phyloP scores from a whole-genome alignment of 1,140 invertebrate species.

The Drosophila pandora region DNA sequence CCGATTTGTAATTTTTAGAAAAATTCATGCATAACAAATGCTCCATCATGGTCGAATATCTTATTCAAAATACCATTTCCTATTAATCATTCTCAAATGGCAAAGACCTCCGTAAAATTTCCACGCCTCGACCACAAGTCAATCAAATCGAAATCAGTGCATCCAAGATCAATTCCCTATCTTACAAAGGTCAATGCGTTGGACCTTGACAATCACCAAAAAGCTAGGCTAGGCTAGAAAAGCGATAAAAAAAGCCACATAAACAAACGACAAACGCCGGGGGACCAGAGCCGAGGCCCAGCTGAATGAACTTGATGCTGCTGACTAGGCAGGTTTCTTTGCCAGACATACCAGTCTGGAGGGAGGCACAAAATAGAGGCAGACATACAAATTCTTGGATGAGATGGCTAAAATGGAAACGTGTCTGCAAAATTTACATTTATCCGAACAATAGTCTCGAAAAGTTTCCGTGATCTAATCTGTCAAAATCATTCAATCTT shows the following conservation, averaged over 20 bases:
- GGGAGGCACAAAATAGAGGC: slow-evolving; percentile 12
- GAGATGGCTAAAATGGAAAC: slow-evolving; percentile 29
- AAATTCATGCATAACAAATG: slow-evolving; percentile 12
- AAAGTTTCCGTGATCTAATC: slow-evolving; percentile 32
- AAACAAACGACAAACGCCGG: slow-evolving; percentile 5
- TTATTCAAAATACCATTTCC: slow-evolving; percentile 5
- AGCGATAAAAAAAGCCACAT: slow-evolving; percentile 9
- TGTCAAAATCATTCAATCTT: slow-evolving; percentile 15
- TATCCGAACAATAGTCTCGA: slow-evolving; percentile 7
- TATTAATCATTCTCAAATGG: slow-evolving; percentile 18
- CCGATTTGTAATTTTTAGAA: not conserved
- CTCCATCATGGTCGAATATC: not conserved
- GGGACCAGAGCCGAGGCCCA: slow-evolving; percentile 41
- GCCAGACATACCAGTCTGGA: not conserved
- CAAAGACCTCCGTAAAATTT: slow-evolving; percentile 35
- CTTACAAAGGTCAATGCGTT: slow-evolving; percentile 66
- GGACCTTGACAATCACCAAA: slow-evolving; percentile 60
- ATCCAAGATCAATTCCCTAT: slow-evolving; percentile 29
- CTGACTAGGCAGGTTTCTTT: slow-evolving; percentile 62
- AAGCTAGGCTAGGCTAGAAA: slow-evolving; percentile 1
- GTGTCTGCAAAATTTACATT: slow-evolving; percentile 48
- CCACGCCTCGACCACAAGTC: slow-evolving; percentile 1
- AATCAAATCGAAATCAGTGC: slow-evolving; percentile 43
- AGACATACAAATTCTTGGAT: slow-evolving; percentile 45
- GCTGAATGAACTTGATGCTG: slow-evolving; percentile 50